Evolutionary conservation across 1,140 invertebrate species (phyloP), one percentile per base, ranked within the genome.

Genomic region (Eriocheir sinensis): DNA sequence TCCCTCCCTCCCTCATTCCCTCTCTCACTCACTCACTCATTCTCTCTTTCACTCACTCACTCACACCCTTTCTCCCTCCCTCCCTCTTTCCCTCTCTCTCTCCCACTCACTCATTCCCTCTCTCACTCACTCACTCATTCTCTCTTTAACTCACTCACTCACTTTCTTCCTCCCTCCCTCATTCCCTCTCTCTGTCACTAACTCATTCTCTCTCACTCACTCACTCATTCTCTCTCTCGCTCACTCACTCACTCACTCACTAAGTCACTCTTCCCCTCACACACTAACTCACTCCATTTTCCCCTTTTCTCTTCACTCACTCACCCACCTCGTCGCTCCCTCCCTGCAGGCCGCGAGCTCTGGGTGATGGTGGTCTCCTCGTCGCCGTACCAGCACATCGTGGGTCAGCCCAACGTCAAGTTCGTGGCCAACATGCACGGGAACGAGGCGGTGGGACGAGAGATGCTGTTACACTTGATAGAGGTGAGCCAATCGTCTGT

Each of bases 301-400:
- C 15, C 53, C n/a, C 53, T 9, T 40, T 38, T 17, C 38, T 36
- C 72, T 36, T 30, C 72, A 34, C 91, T 81, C 36, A 30, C 53
- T 83, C 38, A 80, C 9, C 32, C 6, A 9, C 36, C 30, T 17
- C 15, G 12, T 40, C 8, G 15, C 86, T 90, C 48, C 53, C 60
- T 41, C 60, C 27, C 32, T 96, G 86, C 95, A 98, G 98, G 98
- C 95, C 97, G 98, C 44, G 98, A 99, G 96, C 97, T 99, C 27
- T 99, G 99, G 99, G 99, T 99, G 38, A 98, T 99, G 98, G 98
- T 99, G 85, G 98, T 99, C 30, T 98, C 98, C 0, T 98, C 98
- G 72, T 99, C 98, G 79, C 99, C 98, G 0, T 98, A 98, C 96
- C 98, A 98, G 96, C 99, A 99, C 96, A 98, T 98, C 98, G 98